phyloP scores from a whole-genome alignment of 1,140 invertebrate species.

The Drosophila kepulauana region DNA sequence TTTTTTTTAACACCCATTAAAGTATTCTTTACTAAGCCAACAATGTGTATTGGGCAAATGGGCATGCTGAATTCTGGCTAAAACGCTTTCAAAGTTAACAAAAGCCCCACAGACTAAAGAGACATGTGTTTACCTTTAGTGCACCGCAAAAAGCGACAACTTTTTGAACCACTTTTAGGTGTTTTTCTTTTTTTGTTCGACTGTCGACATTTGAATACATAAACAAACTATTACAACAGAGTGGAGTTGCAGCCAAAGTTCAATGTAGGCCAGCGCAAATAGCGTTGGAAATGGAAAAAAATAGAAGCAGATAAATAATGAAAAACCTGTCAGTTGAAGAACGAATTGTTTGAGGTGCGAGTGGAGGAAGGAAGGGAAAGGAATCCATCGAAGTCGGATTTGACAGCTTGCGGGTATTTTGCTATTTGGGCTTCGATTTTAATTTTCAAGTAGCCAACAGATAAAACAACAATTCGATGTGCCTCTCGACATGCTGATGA shows the following conservation, averaged over 20 bases:
- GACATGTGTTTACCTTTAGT: slow-evolving; percentile 34
- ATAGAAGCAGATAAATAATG: not conserved
- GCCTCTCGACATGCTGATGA: slow-evolving; percentile 43
- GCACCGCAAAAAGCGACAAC: slow-evolving; percentile 23
- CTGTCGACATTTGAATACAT: slow-evolving; percentile 39
- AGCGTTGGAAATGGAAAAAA: slow-evolving; percentile 25
- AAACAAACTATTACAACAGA: slow-evolving; percentile 38
- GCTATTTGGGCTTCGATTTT: slow-evolving; percentile 13
- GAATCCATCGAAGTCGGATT: not conserved
- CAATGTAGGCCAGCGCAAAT: slow-evolving; percentile 40
- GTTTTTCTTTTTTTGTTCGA: slow-evolving; percentile 14
- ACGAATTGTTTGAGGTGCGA: slow-evolving; percentile 13
- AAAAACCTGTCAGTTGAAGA: slow-evolving; percentile 14
- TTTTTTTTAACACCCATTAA: not conserved
- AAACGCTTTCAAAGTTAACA: slow-evolving; percentile 42
- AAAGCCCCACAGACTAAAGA: slow-evolving; percentile 25
- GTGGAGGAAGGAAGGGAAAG: not conserved
- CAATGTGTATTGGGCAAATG: not conserved
- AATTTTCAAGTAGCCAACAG: slow-evolving; percentile 27
- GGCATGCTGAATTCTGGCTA: slow-evolving; percentile 32
- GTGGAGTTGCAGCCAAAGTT: slow-evolving; percentile 26
- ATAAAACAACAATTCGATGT: slow-evolving; percentile 32
- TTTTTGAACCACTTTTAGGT: slow-evolving; percentile 16
- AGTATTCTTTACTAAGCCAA: slow-evolving; percentile 11
- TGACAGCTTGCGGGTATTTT: slow-evolving; percentile 1